Evolutionary conservation across 2,113 vertebrate genomes (phyloP).

Genomic region (Cichladusa arquata): DNA sequence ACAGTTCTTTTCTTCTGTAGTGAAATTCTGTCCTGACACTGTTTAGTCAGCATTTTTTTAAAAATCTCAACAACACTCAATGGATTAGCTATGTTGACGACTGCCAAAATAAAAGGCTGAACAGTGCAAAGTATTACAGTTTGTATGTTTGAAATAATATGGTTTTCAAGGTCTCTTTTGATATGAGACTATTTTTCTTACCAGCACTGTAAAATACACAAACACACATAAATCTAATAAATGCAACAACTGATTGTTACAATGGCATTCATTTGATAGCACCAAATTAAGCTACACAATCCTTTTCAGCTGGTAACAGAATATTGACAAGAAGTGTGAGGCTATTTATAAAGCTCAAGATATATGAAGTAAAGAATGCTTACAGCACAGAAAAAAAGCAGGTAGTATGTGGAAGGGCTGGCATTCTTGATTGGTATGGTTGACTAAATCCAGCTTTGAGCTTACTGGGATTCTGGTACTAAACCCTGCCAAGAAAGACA

Average conservation of each 20-base stretch:
- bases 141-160: background rate
- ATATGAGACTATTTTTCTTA: background rate
- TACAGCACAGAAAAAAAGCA: background rate
- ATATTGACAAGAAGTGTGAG: constrained; percentile 21
- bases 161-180: background rate
- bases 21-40: background rate
- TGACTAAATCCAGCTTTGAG: background rate
- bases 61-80: background rate
- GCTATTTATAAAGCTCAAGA: constrained; percentile 47
- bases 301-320: constrained; percentile 69
- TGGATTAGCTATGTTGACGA: background rate
- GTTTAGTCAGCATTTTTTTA: background rate
- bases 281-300: constrained; percentile 59
- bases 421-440: background rate
- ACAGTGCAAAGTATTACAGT: background rate
- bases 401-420: background rate
- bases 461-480: background rate
- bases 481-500: background rate
- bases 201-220: background rate
- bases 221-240: background rate
- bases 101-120: background rate
- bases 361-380: constrained; percentile 40
- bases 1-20: background rate
- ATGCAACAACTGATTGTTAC: constrained; percentile 37
- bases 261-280: constrained; percentile 35